Evolutionary conservation across 2,113 vertebrate species (phyloP).

Genomic region (Chaetodon trifascialis): DNA sequence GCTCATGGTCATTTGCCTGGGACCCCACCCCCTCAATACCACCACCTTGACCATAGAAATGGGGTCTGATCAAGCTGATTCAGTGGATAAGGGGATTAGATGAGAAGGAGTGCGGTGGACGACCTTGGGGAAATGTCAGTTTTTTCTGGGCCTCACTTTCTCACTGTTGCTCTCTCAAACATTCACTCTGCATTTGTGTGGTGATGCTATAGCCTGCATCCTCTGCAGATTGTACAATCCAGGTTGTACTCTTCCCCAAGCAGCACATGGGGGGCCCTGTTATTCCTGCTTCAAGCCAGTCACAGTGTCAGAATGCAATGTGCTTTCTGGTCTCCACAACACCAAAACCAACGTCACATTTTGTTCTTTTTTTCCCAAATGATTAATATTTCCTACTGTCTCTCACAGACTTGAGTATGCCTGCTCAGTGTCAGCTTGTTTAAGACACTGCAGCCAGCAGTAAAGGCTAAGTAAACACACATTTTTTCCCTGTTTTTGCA

Average conservation of each 20-base stretch:
- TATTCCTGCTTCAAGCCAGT: conserved; percentile 18
- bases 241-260: neutral
- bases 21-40: neutral
- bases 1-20: conserved; percentile 10
- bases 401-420: neutral
- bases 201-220: neutral
- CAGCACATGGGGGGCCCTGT: neutral
- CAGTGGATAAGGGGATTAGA: conserved; percentile 22
- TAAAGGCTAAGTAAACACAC: neutral
- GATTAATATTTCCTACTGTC: neutral
- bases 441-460: conserved; percentile 2
- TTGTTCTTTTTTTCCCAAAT: conserved; percentile 1
- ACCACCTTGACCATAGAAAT: conserved; percentile 12
- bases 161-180: neutral
- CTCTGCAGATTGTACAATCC: conserved; percentile 2
- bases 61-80: conserved; percentile 23
- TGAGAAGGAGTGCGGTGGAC: neutral
- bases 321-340: conserved; percentile 17
- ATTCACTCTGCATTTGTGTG: conserved; percentile 11
- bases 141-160: conserved; percentile 19
- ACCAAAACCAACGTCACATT: conserved; percentile 13
- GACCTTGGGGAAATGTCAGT: conserved; percentile 42
- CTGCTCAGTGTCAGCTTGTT: conserved; percentile 22
- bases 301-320: neutral
- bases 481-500: neutral